These are phyloP conservation scores for Orestias chungarensis DNA, from an alignment of 2,797 vertebrate species.

Conservation along the genomic window DNA sequence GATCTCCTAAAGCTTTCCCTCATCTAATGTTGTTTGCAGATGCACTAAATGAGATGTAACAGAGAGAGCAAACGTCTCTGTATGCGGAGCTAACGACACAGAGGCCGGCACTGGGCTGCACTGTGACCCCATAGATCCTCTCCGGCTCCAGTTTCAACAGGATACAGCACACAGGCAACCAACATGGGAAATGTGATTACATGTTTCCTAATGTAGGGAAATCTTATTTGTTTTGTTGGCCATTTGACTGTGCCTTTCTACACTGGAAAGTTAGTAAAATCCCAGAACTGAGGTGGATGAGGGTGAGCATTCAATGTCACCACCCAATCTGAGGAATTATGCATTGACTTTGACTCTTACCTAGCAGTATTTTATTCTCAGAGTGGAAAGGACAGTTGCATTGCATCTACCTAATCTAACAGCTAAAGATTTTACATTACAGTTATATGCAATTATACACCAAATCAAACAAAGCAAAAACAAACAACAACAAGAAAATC, in stretches of 20 bases:
- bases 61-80: conserved; percentile 42
- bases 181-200: conserved; percentile 76
- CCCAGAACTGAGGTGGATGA: conserved; percentile 53
- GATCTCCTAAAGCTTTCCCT: conserved; percentile 74
- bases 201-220: conserved; percentile 70
- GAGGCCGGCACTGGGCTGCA: conserved; percentile 50
- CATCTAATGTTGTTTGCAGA: conserved; percentile 79
- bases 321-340: conserved; percentile 39
- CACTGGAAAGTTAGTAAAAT: conserved; percentile 42
- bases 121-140: conserved; percentile 60
- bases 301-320: conserved; percentile 42
- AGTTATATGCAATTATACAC: conserved; percentile 19
- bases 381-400: background rate
- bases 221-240: conserved; percentile 71
- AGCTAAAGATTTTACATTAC: background rate
- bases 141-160: conserved; percentile 47
- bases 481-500: conserved; percentile 30
- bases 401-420: background rate
- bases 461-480: conserved; percentile 19
- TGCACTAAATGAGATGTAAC: conserved; percentile 74
- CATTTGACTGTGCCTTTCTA: conserved; percentile 64
- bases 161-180: conserved; percentile 52
- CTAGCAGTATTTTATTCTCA: background rate
- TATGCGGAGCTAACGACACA: conserved; percentile 58
- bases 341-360: conserved; percentile 37